Conservation (phyloP, 1,140 invertebrate genomes). For the Platyscapa corneri region DNA sequence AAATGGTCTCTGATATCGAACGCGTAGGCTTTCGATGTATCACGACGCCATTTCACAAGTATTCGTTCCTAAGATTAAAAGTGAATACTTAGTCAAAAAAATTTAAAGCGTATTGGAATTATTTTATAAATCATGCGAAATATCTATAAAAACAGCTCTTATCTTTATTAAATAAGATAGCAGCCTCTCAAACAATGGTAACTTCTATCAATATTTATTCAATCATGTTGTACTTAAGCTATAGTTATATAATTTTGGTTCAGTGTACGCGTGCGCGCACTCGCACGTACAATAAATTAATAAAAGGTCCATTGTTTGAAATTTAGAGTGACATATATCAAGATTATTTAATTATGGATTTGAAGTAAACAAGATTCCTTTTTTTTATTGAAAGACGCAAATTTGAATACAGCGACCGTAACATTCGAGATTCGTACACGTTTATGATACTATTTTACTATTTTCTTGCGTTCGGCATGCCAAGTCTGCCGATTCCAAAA, state of each 20-base stretch:
- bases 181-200: neutral
- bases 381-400: neutral
- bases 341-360: neutral
- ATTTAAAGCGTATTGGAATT: too few relatives aligned
- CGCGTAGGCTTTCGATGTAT: neutral
- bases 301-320: neutral
- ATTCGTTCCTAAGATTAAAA: neutral
- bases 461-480: too few relatives aligned
- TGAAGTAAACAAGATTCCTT: too few relatives aligned
- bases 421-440: neutral
- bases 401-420: neutral
- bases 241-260: neutral
- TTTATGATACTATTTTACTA: too few relatives aligned
- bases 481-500: too few relatives aligned
- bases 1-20: too few relatives aligned
- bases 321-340: neutral
- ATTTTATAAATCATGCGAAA: neutral
- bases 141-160: neutral
- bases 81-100: too few relatives aligned
- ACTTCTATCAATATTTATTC: neutral
- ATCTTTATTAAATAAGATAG: constrained; percentile 6
- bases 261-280: too few relatives aligned
- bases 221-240: neutral
- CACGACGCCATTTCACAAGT: neutral
- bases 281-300: neutral